Evolutionary conservation across 2,797 vertebrate genomes (phyloP).

Genomic region (Danio albolineatus): DNA sequence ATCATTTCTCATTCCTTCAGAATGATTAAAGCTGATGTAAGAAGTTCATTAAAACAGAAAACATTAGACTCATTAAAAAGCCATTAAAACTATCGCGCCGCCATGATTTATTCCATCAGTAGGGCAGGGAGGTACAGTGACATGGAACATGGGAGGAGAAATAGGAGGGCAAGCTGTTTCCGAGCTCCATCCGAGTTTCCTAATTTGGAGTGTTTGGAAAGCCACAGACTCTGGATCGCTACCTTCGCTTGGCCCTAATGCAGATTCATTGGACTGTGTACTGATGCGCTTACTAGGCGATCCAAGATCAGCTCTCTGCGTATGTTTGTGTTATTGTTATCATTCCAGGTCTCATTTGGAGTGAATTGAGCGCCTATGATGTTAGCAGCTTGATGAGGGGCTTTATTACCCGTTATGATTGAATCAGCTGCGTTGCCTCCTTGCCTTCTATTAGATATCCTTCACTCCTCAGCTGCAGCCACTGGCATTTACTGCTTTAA

Average conservation of each 20-base stretch:
- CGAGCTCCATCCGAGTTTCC: slow-evolving; percentile 56
- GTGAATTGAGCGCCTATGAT: slow-evolving; percentile 40
- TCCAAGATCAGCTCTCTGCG: slow-evolving; percentile 48
- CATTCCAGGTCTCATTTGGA: slow-evolving; percentile 56
- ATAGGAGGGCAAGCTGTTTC: slow-evolving; percentile 49
- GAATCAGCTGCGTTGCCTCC: slow-evolving; percentile 64
- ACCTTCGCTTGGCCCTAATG: slow-evolving; percentile 29
- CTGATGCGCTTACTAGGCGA: slow-evolving; percentile 42
- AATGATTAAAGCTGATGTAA: slow-evolving; percentile 93
- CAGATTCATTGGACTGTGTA: slow-evolving; percentile 27
- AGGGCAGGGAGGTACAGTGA: slow-evolving; percentile 67
- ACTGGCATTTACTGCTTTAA: slow-evolving; percentile 73
- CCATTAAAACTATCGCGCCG: slow-evolving; percentile 89
- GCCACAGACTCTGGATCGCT: slow-evolving; percentile 16
- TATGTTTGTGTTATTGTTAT: slow-evolving; percentile 56
- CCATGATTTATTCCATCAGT: slow-evolving; percentile 87
- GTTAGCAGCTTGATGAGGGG: slow-evolving; percentile 53
- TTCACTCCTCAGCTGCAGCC: slow-evolving; percentile 68
- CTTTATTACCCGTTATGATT: slow-evolving; percentile 65
- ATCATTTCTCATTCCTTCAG: slow-evolving; percentile 90
- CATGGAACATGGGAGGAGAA: slow-evolving; percentile 49
- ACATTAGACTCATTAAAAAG: slow-evolving; percentile 96
- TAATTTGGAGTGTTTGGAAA: slow-evolving; percentile 60
- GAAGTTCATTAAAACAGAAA: slow-evolving; percentile 96
- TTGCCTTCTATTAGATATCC: slow-evolving; percentile 61